phyloP scores from a whole-genome alignment of 2,888 invertebrate species.

The Bruchidius siliquastri region DNA sequence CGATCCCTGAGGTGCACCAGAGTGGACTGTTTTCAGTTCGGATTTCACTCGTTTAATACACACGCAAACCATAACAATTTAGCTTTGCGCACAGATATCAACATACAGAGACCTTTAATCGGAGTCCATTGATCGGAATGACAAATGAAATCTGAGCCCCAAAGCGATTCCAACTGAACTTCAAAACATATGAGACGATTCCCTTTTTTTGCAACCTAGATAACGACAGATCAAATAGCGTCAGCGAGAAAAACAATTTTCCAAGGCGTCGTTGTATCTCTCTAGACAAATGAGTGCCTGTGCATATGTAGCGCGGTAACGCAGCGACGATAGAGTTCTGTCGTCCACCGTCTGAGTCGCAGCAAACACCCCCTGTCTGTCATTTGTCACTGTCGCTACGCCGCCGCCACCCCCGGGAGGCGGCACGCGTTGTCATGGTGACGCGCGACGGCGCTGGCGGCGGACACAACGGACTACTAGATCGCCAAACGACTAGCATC shows the following conservation, averaged over 20 bases:
- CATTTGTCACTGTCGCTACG: constrained; percentile 1
- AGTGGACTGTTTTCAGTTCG: too few species aligned
- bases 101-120: too few species aligned
- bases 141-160: too few species aligned
- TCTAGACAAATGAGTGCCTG: neutral
- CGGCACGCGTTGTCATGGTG: constrained; percentile 1
- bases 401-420: neutral
- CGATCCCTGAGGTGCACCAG: too few species aligned
- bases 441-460: neutral
- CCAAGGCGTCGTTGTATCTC: neutral
- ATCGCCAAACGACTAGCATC: neutral
- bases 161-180: too few species aligned
- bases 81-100: too few species aligned
- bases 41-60: too few species aligned
- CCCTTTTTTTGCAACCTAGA: neutral
- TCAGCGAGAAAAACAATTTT: neutral
- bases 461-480: neutral
- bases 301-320: neutral
- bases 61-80: too few species aligned
- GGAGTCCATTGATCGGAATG: too few species aligned
- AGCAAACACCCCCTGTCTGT: neutral
- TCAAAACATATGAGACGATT: too few species aligned
- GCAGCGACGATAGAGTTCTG: neutral
- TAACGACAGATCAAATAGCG: neutral
- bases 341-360: neutral